phyloP scores from a whole-genome alignment of 2,888 invertebrate genomes.

The Amphipyra berbera region DNA sequence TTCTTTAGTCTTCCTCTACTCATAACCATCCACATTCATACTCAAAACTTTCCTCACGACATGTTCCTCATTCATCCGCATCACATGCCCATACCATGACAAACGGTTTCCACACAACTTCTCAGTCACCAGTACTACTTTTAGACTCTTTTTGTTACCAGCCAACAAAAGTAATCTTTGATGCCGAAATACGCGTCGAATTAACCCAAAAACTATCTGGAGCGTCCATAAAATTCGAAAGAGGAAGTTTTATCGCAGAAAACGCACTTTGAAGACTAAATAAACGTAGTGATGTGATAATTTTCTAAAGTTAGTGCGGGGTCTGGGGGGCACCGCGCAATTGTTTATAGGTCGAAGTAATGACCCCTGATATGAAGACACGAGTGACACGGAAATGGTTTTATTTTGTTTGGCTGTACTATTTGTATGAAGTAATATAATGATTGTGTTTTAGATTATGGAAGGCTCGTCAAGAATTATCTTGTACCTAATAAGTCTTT shows the following conservation, averaged over 20 bases:
- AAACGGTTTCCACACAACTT: too few species aligned
- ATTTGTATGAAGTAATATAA: background rate
- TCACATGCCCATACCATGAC: too few species aligned
- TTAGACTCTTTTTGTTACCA: too few species aligned
- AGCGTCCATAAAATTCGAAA: conserved; percentile 10
- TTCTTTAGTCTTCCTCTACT: too few species aligned
- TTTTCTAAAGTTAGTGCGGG: conserved; percentile 42
- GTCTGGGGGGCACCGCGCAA: conserved; percentile 46
- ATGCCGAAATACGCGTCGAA: background rate
- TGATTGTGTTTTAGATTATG: background rate
- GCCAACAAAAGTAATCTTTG: too few species aligned
- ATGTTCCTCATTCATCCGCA: too few species aligned
- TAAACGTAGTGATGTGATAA: conserved; percentile 56
- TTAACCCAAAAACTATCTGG: conserved; percentile 1
- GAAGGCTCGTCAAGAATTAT: too few species aligned
- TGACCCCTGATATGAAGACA: conserved; percentile 44
- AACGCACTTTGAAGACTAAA: conserved; percentile 39
- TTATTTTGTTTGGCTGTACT: conserved; percentile 7
- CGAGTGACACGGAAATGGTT: conserved; percentile 3
- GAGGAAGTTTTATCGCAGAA: conserved; percentile 15
- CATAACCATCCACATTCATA: too few species aligned
- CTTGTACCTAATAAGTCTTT: too few species aligned
- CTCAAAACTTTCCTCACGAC: too few species aligned
- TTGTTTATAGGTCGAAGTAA: conserved; percentile 63
- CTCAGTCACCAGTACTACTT: too few species aligned